Percentiles rank a stretch among this genome's conserved stretches.
These are phyloP conservation scores for Pelusios castaneus DNA, from an alignment of 2,113 vertebrate genomes.

Conservation along the genomic window DNA sequence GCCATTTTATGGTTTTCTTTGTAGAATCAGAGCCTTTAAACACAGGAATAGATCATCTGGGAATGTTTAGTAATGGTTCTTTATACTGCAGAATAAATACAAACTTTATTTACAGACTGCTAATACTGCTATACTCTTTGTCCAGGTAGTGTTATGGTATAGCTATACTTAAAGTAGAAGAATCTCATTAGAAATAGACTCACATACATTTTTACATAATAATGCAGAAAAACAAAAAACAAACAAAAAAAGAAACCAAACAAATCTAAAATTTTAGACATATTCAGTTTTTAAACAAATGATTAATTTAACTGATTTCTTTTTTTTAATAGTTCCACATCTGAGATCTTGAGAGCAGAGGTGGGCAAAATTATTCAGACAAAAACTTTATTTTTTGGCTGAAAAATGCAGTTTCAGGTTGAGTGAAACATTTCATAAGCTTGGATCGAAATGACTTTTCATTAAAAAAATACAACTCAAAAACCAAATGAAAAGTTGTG, in stretches of 20 bases:
- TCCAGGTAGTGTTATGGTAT: neutral
- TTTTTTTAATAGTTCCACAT: neutral
- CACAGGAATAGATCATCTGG: fast-evolving
- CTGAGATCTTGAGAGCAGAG: neutral
- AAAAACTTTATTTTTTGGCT: neutral
- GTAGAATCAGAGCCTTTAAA: neutral
- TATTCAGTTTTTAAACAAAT: neutral
- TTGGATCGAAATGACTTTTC: neutral
- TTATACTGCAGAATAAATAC: neutral
- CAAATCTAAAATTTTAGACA: neutral
- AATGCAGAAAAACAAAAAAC: too few relatives aligned
- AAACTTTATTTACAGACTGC: neutral
- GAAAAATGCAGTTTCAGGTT: neutral
- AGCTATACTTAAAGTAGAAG: neutral
- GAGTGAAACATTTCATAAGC: neutral
- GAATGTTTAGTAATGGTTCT: neutral
- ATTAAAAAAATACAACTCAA: neutral
- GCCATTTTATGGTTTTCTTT: neutral
- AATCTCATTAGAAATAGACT: neutral
- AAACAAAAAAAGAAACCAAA: too few relatives aligned
- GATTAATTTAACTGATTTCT: neutral
- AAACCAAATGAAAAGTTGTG: neutral
- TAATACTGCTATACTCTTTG: neutral
- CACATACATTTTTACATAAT: neutral
- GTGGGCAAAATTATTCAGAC: neutral